phyloP scores from a whole-genome alignment of 1,140 invertebrate genomes.

The Cherax destructor region DNA sequence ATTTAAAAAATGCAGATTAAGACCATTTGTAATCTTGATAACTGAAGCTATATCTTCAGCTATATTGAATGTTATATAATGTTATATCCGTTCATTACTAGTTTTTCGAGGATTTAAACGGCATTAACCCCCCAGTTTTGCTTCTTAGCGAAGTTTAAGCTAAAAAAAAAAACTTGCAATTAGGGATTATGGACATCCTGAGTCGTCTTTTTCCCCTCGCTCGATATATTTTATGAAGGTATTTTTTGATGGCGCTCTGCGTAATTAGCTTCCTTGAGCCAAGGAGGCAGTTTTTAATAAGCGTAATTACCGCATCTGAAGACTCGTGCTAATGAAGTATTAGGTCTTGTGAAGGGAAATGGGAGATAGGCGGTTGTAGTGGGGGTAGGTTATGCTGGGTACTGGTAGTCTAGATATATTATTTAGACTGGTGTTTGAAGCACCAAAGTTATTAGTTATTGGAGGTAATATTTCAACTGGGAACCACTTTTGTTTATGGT shows the following conservation, averaged over 20 bases:
- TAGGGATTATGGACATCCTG: not conserved
- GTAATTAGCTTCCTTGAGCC: not conserved
- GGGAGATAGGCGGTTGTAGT: not conserved
- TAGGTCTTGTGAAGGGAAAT: not conserved
- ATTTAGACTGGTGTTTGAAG: no score
- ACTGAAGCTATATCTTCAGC: no score
- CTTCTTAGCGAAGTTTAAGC: not conserved
- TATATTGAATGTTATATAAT: not conserved
- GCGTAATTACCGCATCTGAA: not conserved
- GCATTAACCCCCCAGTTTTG: not conserved
- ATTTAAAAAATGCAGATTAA: no score
- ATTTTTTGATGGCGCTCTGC: not conserved
- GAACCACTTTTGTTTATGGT: no score
- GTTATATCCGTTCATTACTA: not conserved
- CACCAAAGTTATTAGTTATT: no score
- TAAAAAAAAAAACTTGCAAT: not conserved
- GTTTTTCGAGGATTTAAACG: not conserved
- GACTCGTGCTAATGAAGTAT: not conserved
- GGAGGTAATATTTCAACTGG: no score
- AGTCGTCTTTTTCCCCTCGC: not conserved
- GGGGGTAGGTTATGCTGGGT: not conserved
- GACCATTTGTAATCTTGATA: no score
- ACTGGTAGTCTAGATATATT: no score
- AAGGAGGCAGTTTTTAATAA: constrained; percentile 4
- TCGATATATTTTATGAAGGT: not conserved